Evolutionary conservation across 2,888 invertebrate genomes (phyloP), one percentile per base, ranked within the genome.

Genomic region (Drosophila pseudotalamancana): DNA sequence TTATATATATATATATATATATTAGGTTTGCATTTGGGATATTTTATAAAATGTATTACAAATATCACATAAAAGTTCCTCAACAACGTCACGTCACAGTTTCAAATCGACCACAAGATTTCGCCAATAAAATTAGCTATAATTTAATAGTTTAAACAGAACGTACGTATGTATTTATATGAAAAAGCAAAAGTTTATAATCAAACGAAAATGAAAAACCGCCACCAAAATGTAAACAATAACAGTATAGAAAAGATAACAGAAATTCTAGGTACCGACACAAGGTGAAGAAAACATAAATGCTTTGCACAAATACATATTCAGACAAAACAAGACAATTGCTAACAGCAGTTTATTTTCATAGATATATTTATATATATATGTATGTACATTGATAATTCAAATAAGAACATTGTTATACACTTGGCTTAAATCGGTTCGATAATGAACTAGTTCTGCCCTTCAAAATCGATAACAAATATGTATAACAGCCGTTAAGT

Each of bases 51-150:
- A 45, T 27, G 27, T 49, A 67, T 35, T 46, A 50, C 43, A 50
- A 46, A 54, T 42, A 69, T 70, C 63, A 74, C 69, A 82, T 69
- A 73, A 83, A 81, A 83, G 74, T 80, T 77, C 83, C 87, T 85
- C 77, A 83, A 54, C 76, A 73, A 71, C 71, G 60, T 72, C 77
- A 88, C 90, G 90, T 90, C 89, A 89, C 89, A 89, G 90, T 86
- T 90, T 89, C 89, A 89, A 89, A 88, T 86, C 68, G 74, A 80
- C 87, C 81, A 77, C 50, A 74, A 61, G 72, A 61, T 63, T 61
- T 45, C 25, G 55, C 31, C 53, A 64, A 64, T 53, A 53, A 53
- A 51, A 34, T 46, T 63, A 64, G 54, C 43, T 64, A 31, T 45
- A 39, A 45, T 34, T 63, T 27, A 53, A 40, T 21, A 34, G 19